These are phyloP conservation scores for Osmerus mordax DNA, from an alignment of 2,113 vertebrate genomes.

Conservation along the genomic window DNA sequence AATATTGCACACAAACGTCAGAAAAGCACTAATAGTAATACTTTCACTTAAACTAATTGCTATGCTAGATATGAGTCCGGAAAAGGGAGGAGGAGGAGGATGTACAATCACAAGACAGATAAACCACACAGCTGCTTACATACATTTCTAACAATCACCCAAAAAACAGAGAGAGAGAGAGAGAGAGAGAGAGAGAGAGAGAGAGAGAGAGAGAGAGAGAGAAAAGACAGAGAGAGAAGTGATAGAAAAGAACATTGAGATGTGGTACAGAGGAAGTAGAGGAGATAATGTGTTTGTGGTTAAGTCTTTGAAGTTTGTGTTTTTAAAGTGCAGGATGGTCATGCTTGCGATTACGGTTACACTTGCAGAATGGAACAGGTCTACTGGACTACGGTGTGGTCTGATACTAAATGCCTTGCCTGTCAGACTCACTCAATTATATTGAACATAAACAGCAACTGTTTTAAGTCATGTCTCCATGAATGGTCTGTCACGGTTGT, in stretches of 20 bases:
- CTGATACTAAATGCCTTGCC: not conserved
- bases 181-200: slow-evolving; percentile 61
- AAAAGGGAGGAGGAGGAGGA: slow-evolving; percentile 81
- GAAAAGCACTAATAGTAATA: slow-evolving; percentile 95
- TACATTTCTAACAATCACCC: slow-evolving; percentile 90
- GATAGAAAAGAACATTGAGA: slow-evolving; percentile 74
- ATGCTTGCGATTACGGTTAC: slow-evolving; percentile 65
- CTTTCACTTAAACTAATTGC: slow-evolving; percentile 93
- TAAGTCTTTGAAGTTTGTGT: slow-evolving; percentile 13
- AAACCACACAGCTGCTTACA: slow-evolving; percentile 93
- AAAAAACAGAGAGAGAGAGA: slow-evolving; percentile 72
- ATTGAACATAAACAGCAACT: not conserved
- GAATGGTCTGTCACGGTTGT: not conserved
- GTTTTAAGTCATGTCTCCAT: not conserved
- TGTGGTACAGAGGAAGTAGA: slow-evolving; percentile 68
- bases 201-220: slow-evolving; percentile 52
- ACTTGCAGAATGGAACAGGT: slow-evolving; percentile 38
- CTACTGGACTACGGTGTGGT: slow-evolving; percentile 29
- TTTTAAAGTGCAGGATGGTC: slow-evolving; percentile 62
- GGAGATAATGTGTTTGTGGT: slow-evolving; percentile 47
- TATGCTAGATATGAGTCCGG: slow-evolving; percentile 90
- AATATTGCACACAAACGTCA: slow-evolving; percentile 98
- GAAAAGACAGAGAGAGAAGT: slow-evolving; percentile 52
- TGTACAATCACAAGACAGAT: slow-evolving; percentile 93
- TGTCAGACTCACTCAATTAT: not conserved